These are phyloP conservation scores for Pangasius krempfi DNA, from an alignment of 2,797 vertebrate genomes.

Conservation along the genomic window DNA sequence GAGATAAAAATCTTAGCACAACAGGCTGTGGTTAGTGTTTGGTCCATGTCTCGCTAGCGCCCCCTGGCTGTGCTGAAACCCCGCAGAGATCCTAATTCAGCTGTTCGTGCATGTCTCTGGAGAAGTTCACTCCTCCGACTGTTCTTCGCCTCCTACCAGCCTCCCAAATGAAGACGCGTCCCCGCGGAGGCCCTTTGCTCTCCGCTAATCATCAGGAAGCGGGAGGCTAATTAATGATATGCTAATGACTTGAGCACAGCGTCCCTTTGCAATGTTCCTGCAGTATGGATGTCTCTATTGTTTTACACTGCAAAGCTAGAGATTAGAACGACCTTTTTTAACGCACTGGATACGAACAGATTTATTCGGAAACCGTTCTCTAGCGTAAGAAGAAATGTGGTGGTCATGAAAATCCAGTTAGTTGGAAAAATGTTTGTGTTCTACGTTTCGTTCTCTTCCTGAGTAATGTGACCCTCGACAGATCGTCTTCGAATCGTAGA, in stretches of 20 bases:
- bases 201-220: constrained; percentile 58
- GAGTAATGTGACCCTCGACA: not conserved
- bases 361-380: not conserved
- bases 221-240: constrained; percentile 63
- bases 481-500: not conserved
- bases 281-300: constrained; percentile 51
- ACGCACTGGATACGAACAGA: too few relatives aligned
- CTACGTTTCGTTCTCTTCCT: not conserved
- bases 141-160: constrained; percentile 49
- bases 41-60: not conserved
- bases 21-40: not conserved
- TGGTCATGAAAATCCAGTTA: not conserved
- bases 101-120: not conserved
- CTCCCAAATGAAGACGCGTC: constrained; percentile 58
- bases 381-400: not conserved
- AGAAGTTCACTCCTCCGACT: constrained; percentile 50
- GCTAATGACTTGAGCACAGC: constrained; percentile 57
- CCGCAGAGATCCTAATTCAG: not conserved
- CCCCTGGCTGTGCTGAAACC: constrained; percentile 7
- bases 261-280: constrained; percentile 46
- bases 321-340: not conserved
- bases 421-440: not conserved
- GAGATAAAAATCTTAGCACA: not conserved
- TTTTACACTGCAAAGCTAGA: constrained; percentile 41
- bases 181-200: constrained; percentile 57